These are phyloP conservation scores for Mimas tiliae DNA, from an alignment of 2,888 invertebrate genomes.

Conservation along the genomic window DNA sequence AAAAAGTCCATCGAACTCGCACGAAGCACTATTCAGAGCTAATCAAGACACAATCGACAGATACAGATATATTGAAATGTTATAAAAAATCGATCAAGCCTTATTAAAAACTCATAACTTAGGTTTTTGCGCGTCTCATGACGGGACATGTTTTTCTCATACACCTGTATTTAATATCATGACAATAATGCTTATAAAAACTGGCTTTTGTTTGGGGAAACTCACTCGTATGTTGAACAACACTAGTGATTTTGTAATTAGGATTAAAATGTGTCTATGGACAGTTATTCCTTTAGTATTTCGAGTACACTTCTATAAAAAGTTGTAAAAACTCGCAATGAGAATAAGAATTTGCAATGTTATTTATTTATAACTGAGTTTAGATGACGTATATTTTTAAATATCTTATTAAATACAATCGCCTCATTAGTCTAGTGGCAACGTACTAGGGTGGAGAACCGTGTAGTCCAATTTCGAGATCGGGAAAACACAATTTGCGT, in stretches of 20 bases:
- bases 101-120: constrained; percentile 10
- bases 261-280: not conserved
- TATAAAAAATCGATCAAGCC: not conserved
- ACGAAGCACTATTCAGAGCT: not conserved
- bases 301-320: too few species aligned
- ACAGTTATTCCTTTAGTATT: not conserved
- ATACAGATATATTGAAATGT: not conserved
- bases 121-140: constrained; percentile 1
- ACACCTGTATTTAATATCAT: not conserved
- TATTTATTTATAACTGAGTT: too few species aligned
- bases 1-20: not conserved
- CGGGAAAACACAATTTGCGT: too few species aligned
- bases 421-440: too few species aligned
- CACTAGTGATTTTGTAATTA: not conserved
- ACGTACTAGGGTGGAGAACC: too few species aligned
- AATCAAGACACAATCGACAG: not conserved
- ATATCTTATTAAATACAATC: too few species aligned
- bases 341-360: too few species aligned
- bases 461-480: too few species aligned
- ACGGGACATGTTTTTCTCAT: not conserved
- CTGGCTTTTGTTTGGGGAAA: not conserved
- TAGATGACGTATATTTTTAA: too few species aligned
- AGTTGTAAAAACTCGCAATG: too few species aligned
- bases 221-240: not conserved
- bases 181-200: constrained; percentile 1